phyloP scores from a whole-genome alignment of 2,113 vertebrate genomes.

The Pelvicachromis taeniatus region DNA sequence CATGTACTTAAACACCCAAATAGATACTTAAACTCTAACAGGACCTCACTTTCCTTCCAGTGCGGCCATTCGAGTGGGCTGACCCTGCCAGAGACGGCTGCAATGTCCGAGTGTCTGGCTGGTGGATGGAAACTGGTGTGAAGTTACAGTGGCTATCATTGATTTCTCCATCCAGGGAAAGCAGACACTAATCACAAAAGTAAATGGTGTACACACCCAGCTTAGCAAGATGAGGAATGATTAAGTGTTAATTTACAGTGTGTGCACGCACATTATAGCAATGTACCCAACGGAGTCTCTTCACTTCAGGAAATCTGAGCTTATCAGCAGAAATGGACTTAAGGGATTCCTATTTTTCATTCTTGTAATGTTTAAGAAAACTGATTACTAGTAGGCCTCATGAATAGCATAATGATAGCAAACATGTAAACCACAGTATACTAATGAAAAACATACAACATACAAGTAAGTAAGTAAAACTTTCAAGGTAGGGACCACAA shows the following conservation, averaged over 20 bases:
- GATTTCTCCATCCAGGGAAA: not conserved
- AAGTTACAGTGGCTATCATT: not conserved
- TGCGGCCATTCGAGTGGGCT: not conserved
- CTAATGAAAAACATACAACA: not conserved
- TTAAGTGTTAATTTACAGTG: not conserved
- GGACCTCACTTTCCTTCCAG: not conserved
- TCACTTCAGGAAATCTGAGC: not conserved
- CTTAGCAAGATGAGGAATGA: not conserved
- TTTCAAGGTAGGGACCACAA: no score
- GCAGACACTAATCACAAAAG: not conserved
- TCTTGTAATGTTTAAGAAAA: not conserved
- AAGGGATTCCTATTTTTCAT: not conserved
- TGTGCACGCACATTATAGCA: not conserved
- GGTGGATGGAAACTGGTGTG: not conserved
- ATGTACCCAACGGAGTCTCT: not conserved
- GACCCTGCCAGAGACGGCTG: not conserved
- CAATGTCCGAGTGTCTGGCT: not conserved
- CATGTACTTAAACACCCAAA: not conserved
- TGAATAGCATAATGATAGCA: not conserved
- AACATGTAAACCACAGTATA: not conserved
- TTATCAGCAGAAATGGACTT: not conserved
- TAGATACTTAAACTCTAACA: not conserved
- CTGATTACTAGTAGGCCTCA: no score
- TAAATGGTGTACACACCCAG: not conserved
- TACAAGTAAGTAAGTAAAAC: no score